phyloP scores from a whole-genome alignment of 2,113 vertebrate genomes.

The Ginglymostoma cirratum region DNA sequence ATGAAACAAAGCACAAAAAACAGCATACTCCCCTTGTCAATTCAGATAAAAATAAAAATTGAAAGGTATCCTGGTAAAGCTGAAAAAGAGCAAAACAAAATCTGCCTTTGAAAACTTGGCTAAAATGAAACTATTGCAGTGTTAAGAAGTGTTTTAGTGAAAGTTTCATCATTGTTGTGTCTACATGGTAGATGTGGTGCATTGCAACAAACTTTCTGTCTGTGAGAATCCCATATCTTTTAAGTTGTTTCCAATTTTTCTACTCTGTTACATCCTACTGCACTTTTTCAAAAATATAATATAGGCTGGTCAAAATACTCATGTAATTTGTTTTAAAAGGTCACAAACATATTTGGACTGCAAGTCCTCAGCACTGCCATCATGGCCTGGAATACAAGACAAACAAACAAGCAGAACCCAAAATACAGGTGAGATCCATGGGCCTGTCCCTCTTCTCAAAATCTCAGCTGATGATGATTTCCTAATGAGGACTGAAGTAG shows the following conservation, averaged over 20 bases:
- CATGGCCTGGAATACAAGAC: not conserved
- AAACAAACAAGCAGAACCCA: not conserved
- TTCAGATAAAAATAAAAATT: not conserved
- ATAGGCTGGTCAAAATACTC: not conserved
- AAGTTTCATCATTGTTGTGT: not conserved
- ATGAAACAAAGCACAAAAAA: not conserved
- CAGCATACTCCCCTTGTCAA: not conserved
- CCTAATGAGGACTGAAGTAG: not conserved
- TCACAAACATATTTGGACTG: not conserved
- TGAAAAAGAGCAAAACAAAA: not conserved
- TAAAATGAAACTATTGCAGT: not conserved
- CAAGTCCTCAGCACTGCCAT: not conserved
- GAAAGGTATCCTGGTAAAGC: not conserved
- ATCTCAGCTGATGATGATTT: not conserved
- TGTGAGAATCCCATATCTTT: conserved; percentile 2
- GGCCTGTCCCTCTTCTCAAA: not conserved
- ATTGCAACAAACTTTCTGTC: not conserved
- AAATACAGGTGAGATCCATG: not conserved
- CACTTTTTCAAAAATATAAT: not conserved
- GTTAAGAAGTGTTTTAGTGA: not conserved
- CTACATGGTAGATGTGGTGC: not conserved
- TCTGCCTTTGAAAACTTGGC: not conserved
- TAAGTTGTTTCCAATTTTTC: not conserved
- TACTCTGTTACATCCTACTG: not conserved
- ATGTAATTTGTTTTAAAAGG: not conserved